Base-by-base conservation (phyloP, 2,888 invertebrate species). In the Volucella inanis region DNA sequence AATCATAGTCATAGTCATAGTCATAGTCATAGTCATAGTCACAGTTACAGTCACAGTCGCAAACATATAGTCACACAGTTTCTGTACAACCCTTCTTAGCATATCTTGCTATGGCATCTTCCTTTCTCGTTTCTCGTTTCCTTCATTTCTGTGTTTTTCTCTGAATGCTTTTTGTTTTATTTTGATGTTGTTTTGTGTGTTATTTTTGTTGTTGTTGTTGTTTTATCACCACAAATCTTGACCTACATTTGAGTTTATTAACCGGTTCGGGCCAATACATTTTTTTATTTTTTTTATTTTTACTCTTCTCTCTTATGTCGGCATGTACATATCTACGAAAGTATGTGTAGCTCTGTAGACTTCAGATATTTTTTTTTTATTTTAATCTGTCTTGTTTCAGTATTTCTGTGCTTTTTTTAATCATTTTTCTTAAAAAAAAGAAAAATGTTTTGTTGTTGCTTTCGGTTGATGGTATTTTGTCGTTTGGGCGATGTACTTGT, bases 191-290 rank as follows among this genome's bases (percentile, higher is more conserved):
- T 67, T 87, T 72, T 67, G 74, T 79, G 39, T 59, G 57, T 14
- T 49, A 22, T 41, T 77, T 31, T 76, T 78, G 70, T 82, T 75
- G 67, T 78, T 75, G 52, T 77, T 81, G 47, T 67, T 67, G 55
- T 77, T 31, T 89, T 90, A 90, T 90, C 90, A 90, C 88, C 88
- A 88, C 89, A 88, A 91, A 91, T 90, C 90, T 90, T 91, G 90
- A 91, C 90, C 90, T 88, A 90, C 89, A 89, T 90, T 89, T 89
- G 87, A 89, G 89, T 89, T 90, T 90, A 88, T 90, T 89, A 91
- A 90, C 90, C 90, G 90, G 90, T 91, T 90, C 87, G 85, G 78
- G 80, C 84, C 80, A 80, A 80, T 85, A 80, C 84, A 79, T 78
- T 18, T 74, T 22, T 55, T 72, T 39, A 74, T 18, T 74, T 22